Base-by-base conservation (phyloP, 2,888 invertebrate species). In the Teinopalpus imperialis region DNA sequence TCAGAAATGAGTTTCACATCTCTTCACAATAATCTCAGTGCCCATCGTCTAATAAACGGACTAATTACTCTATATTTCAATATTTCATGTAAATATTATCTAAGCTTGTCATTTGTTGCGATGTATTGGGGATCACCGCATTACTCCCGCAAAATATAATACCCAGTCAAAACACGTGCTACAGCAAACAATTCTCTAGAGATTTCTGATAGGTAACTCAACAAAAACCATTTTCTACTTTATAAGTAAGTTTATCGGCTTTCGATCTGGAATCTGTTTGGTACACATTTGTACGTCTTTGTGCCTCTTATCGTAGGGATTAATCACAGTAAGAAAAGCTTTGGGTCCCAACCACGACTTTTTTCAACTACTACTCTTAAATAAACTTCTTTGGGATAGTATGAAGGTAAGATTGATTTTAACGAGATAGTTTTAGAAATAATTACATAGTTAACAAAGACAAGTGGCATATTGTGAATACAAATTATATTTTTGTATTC, bases 181-280 rank as follows among this genome's bases (percentile, higher is more conserved):
- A 27, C 59, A 56, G 55, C 63, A 60, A 58, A 71, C 62, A 66
- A 47, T 63, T 60, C 69, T 20, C 69, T 53, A 51, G 51, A 60
- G 80, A 81, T 82, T 67, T 51, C 63, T 59, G 70, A 77, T 79
- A 79, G 73, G 63, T 69, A 66, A 62, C 66, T 66, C 55, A 63
- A 75, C 61, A 81, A 78, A 74, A 69, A 60, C 53, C 56, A 69
- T 73, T 74, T 74, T 72, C 66, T 72, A 70, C 78, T 69, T 72
- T 72, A 80, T 77, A 81, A 76, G 66, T 71, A 58, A 66, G 73
- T 81, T 85, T 86, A 86, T 86, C 86, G 70, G 77, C 81, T 83
- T 77, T 75, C 65, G 66, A 85, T 85, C 83, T 78, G 73, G 74
- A 79, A 83, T 83, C 85, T 82, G 74, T 79, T 81, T 76, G 75